Evolutionary conservation across 2,797 vertebrate species (phyloP).

Genomic region (Hippocampus kuda): DNA sequence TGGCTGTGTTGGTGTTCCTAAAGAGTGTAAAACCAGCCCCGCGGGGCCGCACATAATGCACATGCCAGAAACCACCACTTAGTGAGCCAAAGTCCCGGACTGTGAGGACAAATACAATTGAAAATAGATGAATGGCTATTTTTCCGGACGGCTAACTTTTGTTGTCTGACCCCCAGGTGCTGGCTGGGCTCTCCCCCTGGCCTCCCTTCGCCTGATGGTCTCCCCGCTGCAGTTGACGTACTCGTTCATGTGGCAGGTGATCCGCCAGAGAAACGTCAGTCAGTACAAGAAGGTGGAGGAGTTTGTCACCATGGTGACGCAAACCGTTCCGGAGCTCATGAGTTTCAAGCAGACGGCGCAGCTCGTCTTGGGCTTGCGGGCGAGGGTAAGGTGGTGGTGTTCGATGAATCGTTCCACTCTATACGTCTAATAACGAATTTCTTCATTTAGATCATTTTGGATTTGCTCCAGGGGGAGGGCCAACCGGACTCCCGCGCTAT

Average conservation of each 20-base stretch:
- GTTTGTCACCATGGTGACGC: conserved; percentile 66
- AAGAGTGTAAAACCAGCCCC: too few relatives aligned
- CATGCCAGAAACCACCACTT: background rate
- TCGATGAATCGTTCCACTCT: background rate
- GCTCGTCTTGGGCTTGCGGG: conserved; percentile 70
- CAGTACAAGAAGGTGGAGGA: conserved; percentile 69
- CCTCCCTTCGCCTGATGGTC: conserved; percentile 59
- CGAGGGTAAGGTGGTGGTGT: conserved; percentile 56
- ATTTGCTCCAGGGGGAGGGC: conserved; percentile 49
- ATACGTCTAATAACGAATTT: background rate
- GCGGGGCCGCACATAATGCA: background rate
- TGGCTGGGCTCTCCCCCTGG: conserved; percentile 43
- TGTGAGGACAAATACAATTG: too few relatives aligned
- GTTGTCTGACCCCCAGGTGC: conserved; percentile 25
- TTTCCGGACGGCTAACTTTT: background rate
- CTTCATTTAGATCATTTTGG: conserved; percentile 54
- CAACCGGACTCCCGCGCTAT: conserved; percentile 44
- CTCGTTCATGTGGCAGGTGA: conserved; percentile 69
- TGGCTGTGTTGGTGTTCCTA: too few relatives aligned
- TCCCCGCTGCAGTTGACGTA: conserved; percentile 66
- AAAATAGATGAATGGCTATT: background rate
- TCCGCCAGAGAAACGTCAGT: conserved; percentile 54
- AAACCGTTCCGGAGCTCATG: conserved; percentile 68
- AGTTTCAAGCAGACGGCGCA: conserved; percentile 70
- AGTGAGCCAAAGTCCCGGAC: too few relatives aligned